These are phyloP conservation scores for Sympetrum striolatum DNA, from an alignment of 2,888 invertebrate genomes.

Conservation along the genomic window DNA sequence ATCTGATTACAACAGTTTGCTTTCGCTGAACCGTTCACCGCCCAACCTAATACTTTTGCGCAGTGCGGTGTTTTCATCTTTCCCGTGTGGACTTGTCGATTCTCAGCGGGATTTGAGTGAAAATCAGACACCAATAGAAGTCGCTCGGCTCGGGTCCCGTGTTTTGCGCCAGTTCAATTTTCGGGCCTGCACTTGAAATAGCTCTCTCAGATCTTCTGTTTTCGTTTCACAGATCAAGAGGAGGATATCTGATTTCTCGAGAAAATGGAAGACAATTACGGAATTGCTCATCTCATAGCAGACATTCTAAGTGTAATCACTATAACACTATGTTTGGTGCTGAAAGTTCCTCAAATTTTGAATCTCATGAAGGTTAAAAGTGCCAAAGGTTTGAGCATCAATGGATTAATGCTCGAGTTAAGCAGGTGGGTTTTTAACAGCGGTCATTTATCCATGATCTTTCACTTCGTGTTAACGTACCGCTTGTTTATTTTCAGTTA, in stretches of 20 bases:
- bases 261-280: conserved; percentile 24
- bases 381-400: conserved; percentile 72
- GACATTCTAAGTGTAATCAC: conserved; percentile 75
- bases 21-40: background rate
- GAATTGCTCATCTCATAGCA: conserved; percentile 57
- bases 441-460: background rate
- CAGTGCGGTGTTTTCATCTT: conserved; percentile 17
- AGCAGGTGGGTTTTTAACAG: conserved; percentile 65
- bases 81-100: background rate
- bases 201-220: background rate
- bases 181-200: background rate
- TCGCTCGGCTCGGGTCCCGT: background rate
- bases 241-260: background rate
- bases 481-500: conserved; percentile 68
- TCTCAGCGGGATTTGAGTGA: background rate
- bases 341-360: conserved; percentile 84
- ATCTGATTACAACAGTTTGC: conserved; percentile 3
- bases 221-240: background rate
- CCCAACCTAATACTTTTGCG: background rate
- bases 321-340: conserved; percentile 75
- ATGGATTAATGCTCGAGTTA: conserved; percentile 73
- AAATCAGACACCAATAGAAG: background rate
- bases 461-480: background rate
- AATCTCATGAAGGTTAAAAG: conserved; percentile 70
- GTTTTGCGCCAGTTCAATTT: background rate